Conservation (phyloP, 2,797 vertebrate genomes). For the Australoheros facetus region DNA sequence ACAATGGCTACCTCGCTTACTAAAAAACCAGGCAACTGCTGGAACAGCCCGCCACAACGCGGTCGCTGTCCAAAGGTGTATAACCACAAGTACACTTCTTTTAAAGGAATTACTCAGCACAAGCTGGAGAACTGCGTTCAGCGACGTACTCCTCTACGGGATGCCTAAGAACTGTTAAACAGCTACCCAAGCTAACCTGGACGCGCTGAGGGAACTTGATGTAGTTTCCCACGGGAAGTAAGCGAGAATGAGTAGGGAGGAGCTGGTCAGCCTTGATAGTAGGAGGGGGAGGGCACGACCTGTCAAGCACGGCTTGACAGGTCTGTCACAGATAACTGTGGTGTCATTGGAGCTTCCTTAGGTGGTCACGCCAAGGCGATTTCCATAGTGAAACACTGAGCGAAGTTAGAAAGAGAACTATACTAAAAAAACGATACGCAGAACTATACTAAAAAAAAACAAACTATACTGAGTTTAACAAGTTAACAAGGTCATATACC, state of each 20-base stretch:
- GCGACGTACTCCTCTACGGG: neutral
- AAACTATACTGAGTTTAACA: too few relatives aligned
- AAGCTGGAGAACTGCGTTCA: neutral
- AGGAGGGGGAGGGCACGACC: neutral
- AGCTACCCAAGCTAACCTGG: neutral
- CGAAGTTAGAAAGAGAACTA: neutral
- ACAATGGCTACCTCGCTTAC: neutral
- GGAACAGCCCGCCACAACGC: neutral
- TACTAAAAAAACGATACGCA: too few relatives aligned
- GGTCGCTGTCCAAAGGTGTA: neutral
- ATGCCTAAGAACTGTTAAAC: too few relatives aligned
- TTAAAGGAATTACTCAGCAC: neutral
- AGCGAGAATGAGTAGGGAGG: neutral
- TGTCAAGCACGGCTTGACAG: too few relatives aligned
- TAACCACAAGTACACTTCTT: neutral
- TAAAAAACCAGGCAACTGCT: neutral
- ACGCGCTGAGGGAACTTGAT: neutral
- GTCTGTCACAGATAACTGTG: too few relatives aligned
- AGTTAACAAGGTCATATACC: too few relatives aligned
- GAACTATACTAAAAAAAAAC: too few relatives aligned
- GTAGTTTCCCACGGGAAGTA: neutral
- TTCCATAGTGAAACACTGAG: neutral
- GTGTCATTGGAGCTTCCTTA: neutral
- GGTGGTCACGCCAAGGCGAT: neutral
- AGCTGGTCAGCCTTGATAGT: fast-evolving